These are phyloP conservation scores for Drosophila triauraria DNA, from an alignment of 1,140 invertebrate genomes.

Conservation along the genomic window DNA sequence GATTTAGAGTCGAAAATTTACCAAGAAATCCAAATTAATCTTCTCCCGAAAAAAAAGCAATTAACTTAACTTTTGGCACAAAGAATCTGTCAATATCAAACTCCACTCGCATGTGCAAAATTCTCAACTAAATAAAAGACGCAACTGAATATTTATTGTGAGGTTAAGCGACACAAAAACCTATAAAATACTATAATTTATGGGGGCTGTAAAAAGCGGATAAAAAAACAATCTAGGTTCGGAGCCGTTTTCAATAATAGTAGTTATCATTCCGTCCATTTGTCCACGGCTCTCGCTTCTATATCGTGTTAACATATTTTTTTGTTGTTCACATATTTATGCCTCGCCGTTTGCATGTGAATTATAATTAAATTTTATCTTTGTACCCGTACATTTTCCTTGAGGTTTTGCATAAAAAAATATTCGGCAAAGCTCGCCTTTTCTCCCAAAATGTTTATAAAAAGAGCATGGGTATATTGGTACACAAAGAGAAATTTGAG, in stretches of 20 bases:
- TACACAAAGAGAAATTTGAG: neutral
- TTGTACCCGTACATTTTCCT: conserved; percentile 64
- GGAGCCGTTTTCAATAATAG: conserved; percentile 16
- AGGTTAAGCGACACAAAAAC: conserved; percentile 18
- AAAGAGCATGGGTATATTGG: neutral
- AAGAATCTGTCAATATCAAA: conserved; percentile 4
- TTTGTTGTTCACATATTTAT: conserved; percentile 41
- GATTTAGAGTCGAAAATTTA: too few species aligned
- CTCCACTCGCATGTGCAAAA: conserved; percentile 20
- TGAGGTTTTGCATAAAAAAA: conserved; percentile 68
- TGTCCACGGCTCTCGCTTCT: conserved; percentile 3
- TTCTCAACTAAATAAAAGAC: conserved; percentile 11
- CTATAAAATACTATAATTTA: conserved; percentile 21
- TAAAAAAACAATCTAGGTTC: conserved; percentile 12
- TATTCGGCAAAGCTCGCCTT: conserved; percentile 16
- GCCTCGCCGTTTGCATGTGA: conserved; percentile 36
- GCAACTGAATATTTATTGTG: conserved; percentile 23
- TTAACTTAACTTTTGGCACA: neutral
- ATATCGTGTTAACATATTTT: conserved; percentile 40
- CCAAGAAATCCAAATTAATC: conserved; percentile 2
- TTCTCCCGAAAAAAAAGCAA: neutral
- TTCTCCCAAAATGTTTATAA: conserved; percentile 14
- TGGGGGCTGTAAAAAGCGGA: conserved; percentile 28
- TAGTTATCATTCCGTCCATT: conserved; percentile 40
- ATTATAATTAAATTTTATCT: conserved; percentile 38